phyloP scores from a whole-genome alignment of 2,797 vertebrate genomes.

The Pangasius mekongensis region DNA sequence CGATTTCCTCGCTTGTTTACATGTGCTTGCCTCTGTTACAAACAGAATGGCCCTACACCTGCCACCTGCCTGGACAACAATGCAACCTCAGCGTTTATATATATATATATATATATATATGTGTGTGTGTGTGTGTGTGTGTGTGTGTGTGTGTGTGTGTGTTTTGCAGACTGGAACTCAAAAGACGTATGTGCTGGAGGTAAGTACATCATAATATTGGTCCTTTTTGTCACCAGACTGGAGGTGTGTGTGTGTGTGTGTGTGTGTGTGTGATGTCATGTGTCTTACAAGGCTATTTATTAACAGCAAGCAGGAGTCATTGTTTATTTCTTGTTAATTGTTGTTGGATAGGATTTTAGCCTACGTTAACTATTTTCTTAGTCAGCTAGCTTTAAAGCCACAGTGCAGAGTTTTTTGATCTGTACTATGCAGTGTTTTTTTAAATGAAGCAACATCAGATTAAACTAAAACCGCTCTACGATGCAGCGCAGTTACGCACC shows the following conservation, averaged over 20 bases:
- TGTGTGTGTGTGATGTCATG: neutral
- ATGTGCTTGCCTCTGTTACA: conserved; percentile 21
- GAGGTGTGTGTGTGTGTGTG: neutral
- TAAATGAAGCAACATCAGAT: neutral
- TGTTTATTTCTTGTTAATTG: neutral
- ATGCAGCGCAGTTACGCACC: neutral
- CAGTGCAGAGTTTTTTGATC: too few species aligned
- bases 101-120: neutral
- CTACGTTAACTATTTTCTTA: neutral
- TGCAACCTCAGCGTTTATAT: conserved; percentile 9
- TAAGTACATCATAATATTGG: too few species aligned
- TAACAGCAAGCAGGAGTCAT: too few species aligned
- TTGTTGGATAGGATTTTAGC: neutral
- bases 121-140: conserved; percentile 1
- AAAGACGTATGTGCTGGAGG: neutral
- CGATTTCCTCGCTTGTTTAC: conserved; percentile 53
- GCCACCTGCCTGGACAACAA: conserved; percentile 43
- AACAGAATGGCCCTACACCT: conserved; percentile 34
- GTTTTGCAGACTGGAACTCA: neutral
- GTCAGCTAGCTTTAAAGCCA: neutral
- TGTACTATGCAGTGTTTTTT: neutral
- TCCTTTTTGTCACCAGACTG: too few species aligned
- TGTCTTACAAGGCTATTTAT: too few species aligned
- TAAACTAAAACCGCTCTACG: neutral
- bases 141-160: neutral